These are phyloP conservation scores for Listrodromus nycthemerus DNA, from an alignment of 2,888 invertebrate species.

Conservation along the genomic window DNA sequence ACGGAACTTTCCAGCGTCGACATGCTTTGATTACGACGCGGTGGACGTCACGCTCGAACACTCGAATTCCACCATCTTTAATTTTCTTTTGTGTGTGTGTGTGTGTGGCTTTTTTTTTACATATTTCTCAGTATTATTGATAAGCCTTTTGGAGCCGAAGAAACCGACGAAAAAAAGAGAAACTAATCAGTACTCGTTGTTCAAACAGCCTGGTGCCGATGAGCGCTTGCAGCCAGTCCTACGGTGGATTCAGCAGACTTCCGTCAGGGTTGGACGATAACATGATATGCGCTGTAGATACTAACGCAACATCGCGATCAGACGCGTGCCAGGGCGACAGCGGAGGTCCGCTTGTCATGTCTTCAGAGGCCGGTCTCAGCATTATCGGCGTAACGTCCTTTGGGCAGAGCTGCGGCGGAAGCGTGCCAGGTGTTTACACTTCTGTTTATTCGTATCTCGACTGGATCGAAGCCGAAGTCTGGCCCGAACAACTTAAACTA, in stretches of 20 bases:
- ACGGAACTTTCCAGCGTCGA: too few relatives aligned
- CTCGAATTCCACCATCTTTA: too few relatives aligned
- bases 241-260: conserved; percentile 66
- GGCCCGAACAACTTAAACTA: conserved; percentile 69
- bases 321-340: conserved; percentile 81
- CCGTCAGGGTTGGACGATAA: conserved; percentile 75
- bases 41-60: too few relatives aligned
- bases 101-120: too few relatives aligned
- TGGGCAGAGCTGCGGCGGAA: conserved; percentile 77
- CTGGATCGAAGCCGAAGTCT: conserved; percentile 81
- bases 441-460: conserved; percentile 76
- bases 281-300: conserved; percentile 78
- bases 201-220: conserved; percentile 71
- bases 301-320: conserved; percentile 69
- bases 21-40: too few relatives aligned
- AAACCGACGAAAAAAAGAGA: neutral
- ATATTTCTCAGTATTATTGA: neutral
- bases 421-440: conserved; percentile 78
- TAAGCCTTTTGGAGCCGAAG: conserved; percentile 7
- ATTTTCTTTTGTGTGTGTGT: too few relatives aligned
- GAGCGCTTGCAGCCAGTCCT: conserved; percentile 71
- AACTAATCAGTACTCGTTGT: neutral
- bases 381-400: conserved; percentile 79
- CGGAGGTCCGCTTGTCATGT: conserved; percentile 79
- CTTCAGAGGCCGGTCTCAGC: conserved; percentile 64